Conservation (phyloP, 2,113 vertebrate species). For the Epinephelus fuscoguttatus region DNA sequence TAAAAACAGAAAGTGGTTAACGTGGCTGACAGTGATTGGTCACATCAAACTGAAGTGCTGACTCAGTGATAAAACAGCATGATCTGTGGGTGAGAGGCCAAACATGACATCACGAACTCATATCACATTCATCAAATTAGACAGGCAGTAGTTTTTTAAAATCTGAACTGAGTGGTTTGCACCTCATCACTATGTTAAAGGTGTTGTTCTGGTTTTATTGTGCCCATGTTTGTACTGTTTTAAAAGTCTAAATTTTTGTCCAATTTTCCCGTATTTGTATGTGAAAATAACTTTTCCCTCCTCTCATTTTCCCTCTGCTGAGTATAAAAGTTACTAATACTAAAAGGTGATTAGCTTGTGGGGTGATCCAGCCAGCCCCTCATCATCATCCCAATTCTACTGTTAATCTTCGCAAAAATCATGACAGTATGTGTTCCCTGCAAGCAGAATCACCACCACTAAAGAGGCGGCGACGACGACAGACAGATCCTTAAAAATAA, state of each 20-base stretch:
- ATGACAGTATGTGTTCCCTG: neutral
- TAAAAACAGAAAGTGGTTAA: conserved; percentile 28
- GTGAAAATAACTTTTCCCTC: neutral
- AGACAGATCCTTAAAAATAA: neutral
- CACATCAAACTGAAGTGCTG: conserved; percentile 35
- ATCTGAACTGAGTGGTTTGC: neutral
- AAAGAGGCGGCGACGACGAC: too few species aligned
- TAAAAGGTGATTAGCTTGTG: neutral
- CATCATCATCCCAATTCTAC: neutral
- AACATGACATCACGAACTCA: neutral
- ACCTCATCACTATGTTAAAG: too few species aligned
- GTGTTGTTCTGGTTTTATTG: neutral
- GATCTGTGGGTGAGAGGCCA: neutral
- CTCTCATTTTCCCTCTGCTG: neutral
- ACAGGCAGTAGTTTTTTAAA: neutral
- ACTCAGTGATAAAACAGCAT: neutral
- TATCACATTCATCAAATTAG: neutral
- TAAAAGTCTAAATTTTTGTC: neutral
- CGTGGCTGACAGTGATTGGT: neutral
- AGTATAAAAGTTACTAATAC: neutral
- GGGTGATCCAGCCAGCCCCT: conserved; percentile 72
- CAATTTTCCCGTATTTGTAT: neutral
- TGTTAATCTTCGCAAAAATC: neutral
- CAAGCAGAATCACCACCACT: neutral
- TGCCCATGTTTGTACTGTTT: neutral